Percentiles rank a stretch among this genome's conserved stretches.
Evolutionary conservation across 1,140 invertebrate genomes (phyloP).

Genomic region (Drosophila trapezifrons): DNA sequence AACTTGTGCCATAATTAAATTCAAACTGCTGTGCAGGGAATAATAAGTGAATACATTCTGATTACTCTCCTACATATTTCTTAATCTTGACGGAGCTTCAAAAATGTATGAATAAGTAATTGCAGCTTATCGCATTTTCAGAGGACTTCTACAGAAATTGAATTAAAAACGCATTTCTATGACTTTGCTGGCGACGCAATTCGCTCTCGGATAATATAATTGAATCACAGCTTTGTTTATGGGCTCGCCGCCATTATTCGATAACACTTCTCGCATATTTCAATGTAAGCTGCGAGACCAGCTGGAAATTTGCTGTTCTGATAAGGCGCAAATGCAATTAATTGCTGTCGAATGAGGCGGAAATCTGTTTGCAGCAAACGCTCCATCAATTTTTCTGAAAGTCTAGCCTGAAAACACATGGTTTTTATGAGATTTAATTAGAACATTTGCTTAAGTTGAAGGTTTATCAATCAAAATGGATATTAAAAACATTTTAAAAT

Average conservation of each 20-base stretch:
- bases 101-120: constrained; percentile 50
- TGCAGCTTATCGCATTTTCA: constrained; percentile 37
- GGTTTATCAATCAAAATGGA: background rate
- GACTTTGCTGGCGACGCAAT: constrained; percentile 54
- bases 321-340: constrained; percentile 31
- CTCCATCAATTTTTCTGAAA: background rate
- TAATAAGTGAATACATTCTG: constrained; percentile 31
- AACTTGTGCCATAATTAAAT: constrained; percentile 51
- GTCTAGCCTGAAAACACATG: background rate
- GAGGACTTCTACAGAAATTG: constrained; percentile 17
- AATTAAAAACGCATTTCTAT: constrained; percentile 59
- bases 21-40: constrained; percentile 47
- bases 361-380: background rate
- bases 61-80: constrained; percentile 38
- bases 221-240: constrained; percentile 43
- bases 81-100: constrained; percentile 19
- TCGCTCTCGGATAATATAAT: constrained; percentile 12
- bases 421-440: background rate
- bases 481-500: no score
- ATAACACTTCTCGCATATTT: constrained; percentile 28
- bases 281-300: constrained; percentile 13
- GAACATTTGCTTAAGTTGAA: background rate
- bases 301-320: constrained; percentile 11
- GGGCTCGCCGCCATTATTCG: constrained; percentile 19
- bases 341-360: background rate